Evolutionary conservation across 2,888 invertebrate genomes (phyloP).

Genomic region (Cantharis flavilabris): DNA sequence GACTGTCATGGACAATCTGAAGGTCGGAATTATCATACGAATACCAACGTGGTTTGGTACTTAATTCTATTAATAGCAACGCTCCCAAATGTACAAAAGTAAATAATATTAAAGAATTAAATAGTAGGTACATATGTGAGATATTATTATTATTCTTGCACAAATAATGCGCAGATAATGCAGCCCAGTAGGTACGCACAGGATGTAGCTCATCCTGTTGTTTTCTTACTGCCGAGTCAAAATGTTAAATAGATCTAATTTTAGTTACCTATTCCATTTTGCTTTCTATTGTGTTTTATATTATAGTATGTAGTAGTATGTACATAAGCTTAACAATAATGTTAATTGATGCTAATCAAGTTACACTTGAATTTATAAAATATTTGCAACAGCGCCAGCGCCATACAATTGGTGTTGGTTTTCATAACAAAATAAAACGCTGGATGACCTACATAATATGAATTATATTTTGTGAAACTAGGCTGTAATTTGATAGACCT

Average conservation of each 20-base stretch:
- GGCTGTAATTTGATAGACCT: neutral
- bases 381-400: neutral
- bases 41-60: neutral
- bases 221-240: neutral
- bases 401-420: neutral
- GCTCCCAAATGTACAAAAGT: neutral
- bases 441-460: neutral
- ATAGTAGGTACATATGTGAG: neutral
- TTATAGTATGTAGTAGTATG: too few species aligned
- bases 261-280: neutral
- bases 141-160: neutral
- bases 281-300: neutral
- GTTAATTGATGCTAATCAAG: neutral
- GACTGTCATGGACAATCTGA: neutral
- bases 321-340: neutral
- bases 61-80: slow-evolving; percentile 10
- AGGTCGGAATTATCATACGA: neutral
- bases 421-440: neutral
- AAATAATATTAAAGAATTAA: neutral
- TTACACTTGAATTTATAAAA: neutral
- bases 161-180: neutral
- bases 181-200: neutral
- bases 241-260: neutral
- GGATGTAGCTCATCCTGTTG: neutral
- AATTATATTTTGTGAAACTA: neutral